phyloP scores from a whole-genome alignment of 2,888 invertebrate genomes.

The Campoletis raptor region DNA sequence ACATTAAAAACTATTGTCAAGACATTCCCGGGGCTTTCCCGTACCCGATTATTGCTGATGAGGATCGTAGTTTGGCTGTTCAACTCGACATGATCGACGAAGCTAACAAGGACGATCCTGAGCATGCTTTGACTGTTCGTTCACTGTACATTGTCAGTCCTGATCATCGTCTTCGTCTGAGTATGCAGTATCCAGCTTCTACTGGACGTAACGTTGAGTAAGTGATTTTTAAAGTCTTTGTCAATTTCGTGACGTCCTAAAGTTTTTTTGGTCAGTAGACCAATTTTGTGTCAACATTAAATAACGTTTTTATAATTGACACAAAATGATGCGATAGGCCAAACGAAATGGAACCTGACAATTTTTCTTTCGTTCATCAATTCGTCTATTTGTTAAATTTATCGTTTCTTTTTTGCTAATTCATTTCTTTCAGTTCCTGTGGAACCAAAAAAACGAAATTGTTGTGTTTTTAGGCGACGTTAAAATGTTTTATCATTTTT shows the following conservation, averaged over 20 bases:
- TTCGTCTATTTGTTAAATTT: too few species aligned
- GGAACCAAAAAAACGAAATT: too few species aligned
- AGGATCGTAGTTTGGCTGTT: slow-evolving; percentile 89
- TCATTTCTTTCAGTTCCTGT: too few species aligned
- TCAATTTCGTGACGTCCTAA: not conserved
- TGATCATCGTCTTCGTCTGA: slow-evolving; percentile 91
- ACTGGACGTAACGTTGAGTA: slow-evolving; percentile 95
- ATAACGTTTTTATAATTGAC: not conserved
- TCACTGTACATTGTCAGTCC: slow-evolving; percentile 93
- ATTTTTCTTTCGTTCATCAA: too few species aligned
- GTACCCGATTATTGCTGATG: slow-evolving; percentile 94
- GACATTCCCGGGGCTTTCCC: slow-evolving; percentile 91
- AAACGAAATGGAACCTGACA: too few species aligned
- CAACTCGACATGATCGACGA: slow-evolving; percentile 93
- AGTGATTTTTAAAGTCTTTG: slow-evolving; percentile 81
- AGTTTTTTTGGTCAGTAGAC: not conserved
- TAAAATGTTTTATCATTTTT: not conserved
- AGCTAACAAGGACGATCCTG: slow-evolving; percentile 88
- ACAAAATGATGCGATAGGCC: not conserved
- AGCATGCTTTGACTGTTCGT: slow-evolving; percentile 90
- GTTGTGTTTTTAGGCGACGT: not conserved
- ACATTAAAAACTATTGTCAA: slow-evolving; percentile 89
- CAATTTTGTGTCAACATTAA: slow-evolving; percentile 16
- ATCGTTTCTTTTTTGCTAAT: too few species aligned
- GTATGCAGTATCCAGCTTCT: slow-evolving; percentile 94